Percentiles rank a stretch among this genome's conserved stretches.
Evolutionary conservation across 30 jellyfish, hydroid and myxozoan species (phyloP).

Genomic region (Aurelia aurita complex sp. Pacific): DNA sequence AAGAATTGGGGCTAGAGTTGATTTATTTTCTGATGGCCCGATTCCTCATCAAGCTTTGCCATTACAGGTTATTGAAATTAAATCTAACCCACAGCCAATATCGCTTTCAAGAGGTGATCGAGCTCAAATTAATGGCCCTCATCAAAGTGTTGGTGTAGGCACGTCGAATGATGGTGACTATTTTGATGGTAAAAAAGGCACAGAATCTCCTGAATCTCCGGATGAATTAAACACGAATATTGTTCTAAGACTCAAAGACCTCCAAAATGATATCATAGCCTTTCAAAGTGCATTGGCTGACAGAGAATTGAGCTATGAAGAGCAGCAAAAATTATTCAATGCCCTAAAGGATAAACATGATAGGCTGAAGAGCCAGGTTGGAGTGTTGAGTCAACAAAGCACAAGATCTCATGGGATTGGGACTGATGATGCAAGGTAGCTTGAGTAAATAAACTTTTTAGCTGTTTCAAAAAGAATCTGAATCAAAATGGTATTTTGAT

Average conservation of each 20-base stretch:
- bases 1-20: slow-evolving; percentile 80
- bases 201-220: slow-evolving; percentile 4
- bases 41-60: slow-evolving; percentile 55
- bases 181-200: background rate
- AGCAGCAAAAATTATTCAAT: slow-evolving; percentile 63
- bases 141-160: background rate
- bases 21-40: slow-evolving; percentile 75
- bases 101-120: slow-evolving; percentile 30
- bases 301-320: slow-evolving; percentile 63
- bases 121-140: slow-evolving; percentile 34
- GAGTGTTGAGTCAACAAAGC: background rate
- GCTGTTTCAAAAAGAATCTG: too few relatives aligned
- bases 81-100: slow-evolving; percentile 60
- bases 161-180: background rate
- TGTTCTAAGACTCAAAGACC: slow-evolving; percentile 54
- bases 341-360: slow-evolving; percentile 80
- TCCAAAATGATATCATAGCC: slow-evolving; percentile 64
- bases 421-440: slow-evolving; percentile 28
- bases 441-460: background rate
- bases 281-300: slow-evolving; percentile 75
- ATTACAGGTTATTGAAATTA: slow-evolving; percentile 30
- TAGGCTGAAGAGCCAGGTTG: slow-evolving; percentile 49
- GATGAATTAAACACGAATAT: background rate
- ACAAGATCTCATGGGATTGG: slow-evolving; percentile 31
- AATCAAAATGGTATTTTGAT: too few relatives aligned